Conservation (phyloP, 2,888 invertebrate genomes). For the Agrotis ipsilon region DNA sequence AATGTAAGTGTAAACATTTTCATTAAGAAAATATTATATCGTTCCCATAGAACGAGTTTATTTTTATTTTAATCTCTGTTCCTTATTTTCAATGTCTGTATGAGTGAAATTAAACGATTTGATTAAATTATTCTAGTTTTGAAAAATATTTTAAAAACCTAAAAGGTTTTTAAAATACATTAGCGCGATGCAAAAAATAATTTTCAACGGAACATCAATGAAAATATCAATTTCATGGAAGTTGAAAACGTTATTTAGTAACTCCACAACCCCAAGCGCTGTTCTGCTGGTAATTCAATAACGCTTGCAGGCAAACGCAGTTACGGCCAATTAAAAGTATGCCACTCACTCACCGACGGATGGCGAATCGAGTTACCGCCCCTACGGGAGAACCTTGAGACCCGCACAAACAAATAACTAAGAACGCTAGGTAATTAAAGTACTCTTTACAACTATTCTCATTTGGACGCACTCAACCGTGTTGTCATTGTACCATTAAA, state of each 20-base stretch:
- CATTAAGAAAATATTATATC: background rate
- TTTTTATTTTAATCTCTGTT: too few relatives aligned
- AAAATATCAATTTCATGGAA: slow-evolving; percentile 48
- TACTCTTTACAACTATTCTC: slow-evolving; percentile 77
- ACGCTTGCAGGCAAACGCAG: slow-evolving; percentile 89
- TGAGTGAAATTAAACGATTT: background rate
- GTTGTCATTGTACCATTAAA: slow-evolving; percentile 53
- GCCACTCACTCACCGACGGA: slow-evolving; percentile 85
- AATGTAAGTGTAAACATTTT: background rate
- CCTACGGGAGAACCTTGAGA: slow-evolving; percentile 80
- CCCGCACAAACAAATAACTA: slow-evolving; percentile 81
- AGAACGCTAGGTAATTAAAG: slow-evolving; percentile 81
- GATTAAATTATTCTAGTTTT: too few relatives aligned
- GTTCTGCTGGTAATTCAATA: slow-evolving; percentile 86
- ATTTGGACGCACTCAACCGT: slow-evolving; percentile 67
- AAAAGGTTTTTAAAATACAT: too few relatives aligned
- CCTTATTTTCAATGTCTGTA: background rate
- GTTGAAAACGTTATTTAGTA: slow-evolving; percentile 73
- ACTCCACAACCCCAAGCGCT: slow-evolving; percentile 78
- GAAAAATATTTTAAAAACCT: too few relatives aligned
- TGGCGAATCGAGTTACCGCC: slow-evolving; percentile 84
- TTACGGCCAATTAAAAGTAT: slow-evolving; percentile 91
- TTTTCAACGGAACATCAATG: slow-evolving; percentile 1
- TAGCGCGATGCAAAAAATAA: background rate
- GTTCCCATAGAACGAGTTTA: background rate